Evolutionary conservation across 64 coral and sea anemone genomes (phyloP).

Genomic region (Stichodactyla helianthus): DNA sequence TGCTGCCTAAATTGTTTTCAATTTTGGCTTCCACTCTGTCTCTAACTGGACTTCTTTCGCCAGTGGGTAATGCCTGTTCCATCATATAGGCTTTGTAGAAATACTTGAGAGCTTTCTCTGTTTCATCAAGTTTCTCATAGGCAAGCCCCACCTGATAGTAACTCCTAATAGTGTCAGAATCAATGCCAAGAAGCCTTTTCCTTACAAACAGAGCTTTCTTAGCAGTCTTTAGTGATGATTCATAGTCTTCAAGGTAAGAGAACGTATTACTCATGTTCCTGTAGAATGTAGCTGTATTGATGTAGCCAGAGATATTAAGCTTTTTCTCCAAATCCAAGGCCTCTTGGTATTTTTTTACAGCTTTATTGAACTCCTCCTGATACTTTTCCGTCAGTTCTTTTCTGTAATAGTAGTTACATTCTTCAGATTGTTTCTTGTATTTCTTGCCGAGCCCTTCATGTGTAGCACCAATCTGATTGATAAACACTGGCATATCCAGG

Average conservation of each 20-base stretch:
- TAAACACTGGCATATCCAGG: constrained; percentile 35
- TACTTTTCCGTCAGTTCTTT: neutral
- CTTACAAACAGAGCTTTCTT: constrained; percentile 24
- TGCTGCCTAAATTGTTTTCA: neutral
- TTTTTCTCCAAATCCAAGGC: constrained; percentile 37
- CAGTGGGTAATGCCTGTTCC: constrained; percentile 27
- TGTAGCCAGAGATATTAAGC: constrained; percentile 28
- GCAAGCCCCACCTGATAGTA: constrained; percentile 33
- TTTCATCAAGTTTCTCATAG: neutral
- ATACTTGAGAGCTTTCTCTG: constrained; percentile 23
- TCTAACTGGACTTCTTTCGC: neutral
- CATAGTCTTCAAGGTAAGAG: constrained; percentile 16
- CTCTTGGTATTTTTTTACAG: constrained; percentile 31
- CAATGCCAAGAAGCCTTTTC: constrained; percentile 31
- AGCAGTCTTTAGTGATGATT: constrained; percentile 5
- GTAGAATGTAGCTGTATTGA: constrained; percentile 25
- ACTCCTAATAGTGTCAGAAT: constrained; percentile 29
- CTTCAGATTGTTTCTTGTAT: neutral
- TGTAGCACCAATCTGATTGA: constrained; percentile 35
- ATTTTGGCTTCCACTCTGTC: neutral
- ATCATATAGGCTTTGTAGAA: constrained; percentile 39
- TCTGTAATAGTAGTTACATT: neutral
- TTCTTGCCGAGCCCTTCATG: constrained; percentile 24
- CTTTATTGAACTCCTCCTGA: neutral
- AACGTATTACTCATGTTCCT: constrained; percentile 38